Evolutionary conservation across 1,140 invertebrate genomes (phyloP).

Genomic region (Tetragnatha versicolor): DNA sequence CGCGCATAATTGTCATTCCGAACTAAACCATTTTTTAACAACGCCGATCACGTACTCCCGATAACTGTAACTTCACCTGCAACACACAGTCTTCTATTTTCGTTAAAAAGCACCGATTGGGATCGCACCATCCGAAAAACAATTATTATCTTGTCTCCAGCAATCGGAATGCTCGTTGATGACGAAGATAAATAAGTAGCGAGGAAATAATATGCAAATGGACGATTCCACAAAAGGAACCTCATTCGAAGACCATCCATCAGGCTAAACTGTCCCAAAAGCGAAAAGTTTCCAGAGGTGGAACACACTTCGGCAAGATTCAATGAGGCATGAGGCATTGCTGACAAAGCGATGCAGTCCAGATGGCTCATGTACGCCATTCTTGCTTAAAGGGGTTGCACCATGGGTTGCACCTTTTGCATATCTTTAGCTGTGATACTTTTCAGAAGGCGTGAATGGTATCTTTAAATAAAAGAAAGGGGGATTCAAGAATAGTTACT

Average conservation of each 20-base stretch:
- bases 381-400: background rate
- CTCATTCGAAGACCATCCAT: slow-evolving; percentile 7
- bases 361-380: background rate
- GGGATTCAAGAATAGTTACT: too few species aligned
- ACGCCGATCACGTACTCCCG: too few species aligned
- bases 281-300: background rate
- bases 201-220: slow-evolving; percentile 9
- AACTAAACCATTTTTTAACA: too few species aligned
- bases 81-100: too few species aligned
- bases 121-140: too few species aligned
- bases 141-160: background rate
- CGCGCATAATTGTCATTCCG: too few species aligned
- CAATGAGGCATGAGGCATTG: background rate
- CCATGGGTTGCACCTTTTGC: background rate
- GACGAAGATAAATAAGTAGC: slow-evolving; percentile 14
- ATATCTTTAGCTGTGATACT: too few species aligned
- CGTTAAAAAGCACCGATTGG: too few species aligned
- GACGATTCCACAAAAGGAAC: background rate
- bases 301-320: background rate
- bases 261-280: background rate
- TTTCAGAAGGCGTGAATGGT: too few species aligned
- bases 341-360: background rate
- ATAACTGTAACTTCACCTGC: too few species aligned
- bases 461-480: too few species aligned
- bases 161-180: too few species aligned